A percentile compares a stretch with the other conserved stretches of the same genome.
Evolutionary conservation across 2,888 invertebrate genomes (phyloP).

Genomic region (Ormia ochracea): DNA sequence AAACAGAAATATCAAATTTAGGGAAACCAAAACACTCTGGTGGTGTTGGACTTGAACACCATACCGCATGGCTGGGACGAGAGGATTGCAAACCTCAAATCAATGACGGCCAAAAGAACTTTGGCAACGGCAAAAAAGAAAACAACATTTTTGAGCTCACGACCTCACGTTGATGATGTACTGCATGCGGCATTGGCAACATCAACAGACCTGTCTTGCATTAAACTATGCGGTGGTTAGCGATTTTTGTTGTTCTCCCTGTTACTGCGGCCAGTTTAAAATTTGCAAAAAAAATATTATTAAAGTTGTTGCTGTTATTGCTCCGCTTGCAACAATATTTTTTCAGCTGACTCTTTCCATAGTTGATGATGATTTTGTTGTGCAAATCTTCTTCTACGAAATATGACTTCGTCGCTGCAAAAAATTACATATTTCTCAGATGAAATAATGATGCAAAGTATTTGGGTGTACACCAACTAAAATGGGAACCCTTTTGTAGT

Average conservation of each 20-base stretch:
- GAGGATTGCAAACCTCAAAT: conserved; percentile 49
- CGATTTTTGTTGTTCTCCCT: conserved; percentile 18
- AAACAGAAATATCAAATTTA: conserved; percentile 16
- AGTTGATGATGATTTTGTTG: conserved; percentile 25
- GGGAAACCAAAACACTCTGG: conserved; percentile 42
- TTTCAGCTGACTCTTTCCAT: neutral
- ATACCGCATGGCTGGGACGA: conserved; percentile 2
- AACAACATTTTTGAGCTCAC: conserved; percentile 63
- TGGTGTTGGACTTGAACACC: conserved; percentile 60
- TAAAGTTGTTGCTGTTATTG: conserved; percentile 36
- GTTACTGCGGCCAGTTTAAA: conserved; percentile 56
- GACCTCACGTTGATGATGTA: conserved; percentile 66
- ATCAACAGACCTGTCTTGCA: conserved; percentile 31
- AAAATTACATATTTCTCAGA: conserved; percentile 56
- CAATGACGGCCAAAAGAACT: conserved; percentile 47
- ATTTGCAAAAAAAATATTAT: conserved; percentile 54
- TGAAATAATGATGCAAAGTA: conserved; percentile 57
- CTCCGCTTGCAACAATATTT: conserved; percentile 36
- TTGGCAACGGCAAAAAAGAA: neutral
- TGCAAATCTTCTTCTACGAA: conserved; percentile 38
- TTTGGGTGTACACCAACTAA: conserved; percentile 24
- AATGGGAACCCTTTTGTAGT: conserved; percentile 53
- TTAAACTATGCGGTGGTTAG: conserved; percentile 32
- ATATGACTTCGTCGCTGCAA: conserved; percentile 22
- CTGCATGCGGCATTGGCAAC: conserved; percentile 9